Evolutionary conservation across 1,140 invertebrate species (phyloP), one percentile per base, ranked within the genome.

Genomic region (Helicoverpa zea): DNA sequence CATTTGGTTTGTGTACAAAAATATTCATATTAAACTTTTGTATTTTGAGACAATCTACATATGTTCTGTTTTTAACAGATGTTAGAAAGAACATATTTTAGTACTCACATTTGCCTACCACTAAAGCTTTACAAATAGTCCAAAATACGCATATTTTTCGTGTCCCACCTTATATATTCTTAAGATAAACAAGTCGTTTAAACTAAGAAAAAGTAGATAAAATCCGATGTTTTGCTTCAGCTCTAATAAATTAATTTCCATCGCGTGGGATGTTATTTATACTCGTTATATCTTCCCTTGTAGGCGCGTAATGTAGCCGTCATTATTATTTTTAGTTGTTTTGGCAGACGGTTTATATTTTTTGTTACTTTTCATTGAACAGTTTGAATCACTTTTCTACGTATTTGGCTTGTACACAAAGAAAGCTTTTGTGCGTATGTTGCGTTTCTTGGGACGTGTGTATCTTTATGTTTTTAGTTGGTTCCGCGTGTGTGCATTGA

Each of bases 361-460:
- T 78, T 78, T 70, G 9, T 66, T 49, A 18, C 49, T 68, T 68
- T 68, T 79, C 76, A 58, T 79, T 58, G 61, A 68, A 79, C 30
- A 68, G 14, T 47, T 79, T 79, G 75, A 77, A 47, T 77, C 75
- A 77, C 18, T 68, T 61, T 79, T 70, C 64, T 79, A 29, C 76
- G 76, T 79, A 79, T 79, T 79, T 70, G 76, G 76, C 76, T 63
- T 76, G 59, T 29, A 47, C 73, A 77, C 75, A 77, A 77, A 74
- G 30, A 59, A 73, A 66, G 49, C 47, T 64, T 77, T 66, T 64
- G 49, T 75, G 56, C 14, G 58, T 56, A 58, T 73, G 70, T 18
- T 2, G 16, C 18, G 29, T 18, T 58, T n/a, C 49, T 52, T 70
- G 52, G 49, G 30, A 70, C 11, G 16, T 29, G 18, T n/a, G 35